phyloP scores from a whole-genome alignment of 2,888 invertebrate genomes.

The Acanthococcus lagerstroemiae region DNA sequence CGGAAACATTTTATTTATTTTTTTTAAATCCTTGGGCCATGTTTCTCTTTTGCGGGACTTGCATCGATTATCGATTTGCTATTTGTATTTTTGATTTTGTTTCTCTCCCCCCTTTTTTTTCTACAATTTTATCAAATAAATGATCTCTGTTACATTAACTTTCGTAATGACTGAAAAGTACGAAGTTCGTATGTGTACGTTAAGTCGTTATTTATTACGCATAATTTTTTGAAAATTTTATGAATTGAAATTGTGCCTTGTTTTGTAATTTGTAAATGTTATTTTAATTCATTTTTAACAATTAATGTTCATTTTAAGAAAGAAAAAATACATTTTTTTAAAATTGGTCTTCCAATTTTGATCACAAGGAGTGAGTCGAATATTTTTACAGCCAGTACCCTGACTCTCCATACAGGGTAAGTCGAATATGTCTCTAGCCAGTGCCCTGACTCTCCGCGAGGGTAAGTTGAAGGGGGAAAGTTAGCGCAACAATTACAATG shows the following conservation, averaged over 20 bases:
- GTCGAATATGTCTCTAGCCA: too few relatives aligned
- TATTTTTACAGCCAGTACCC: too few relatives aligned
- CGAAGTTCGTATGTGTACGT: background rate
- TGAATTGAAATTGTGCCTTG: slow-evolving; percentile 15
- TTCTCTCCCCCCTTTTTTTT: background rate
- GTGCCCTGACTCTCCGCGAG: too few relatives aligned
- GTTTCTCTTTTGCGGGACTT: background rate
- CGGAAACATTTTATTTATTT: background rate
- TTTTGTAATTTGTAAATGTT: background rate
- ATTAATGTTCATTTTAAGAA: background rate
- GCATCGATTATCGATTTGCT: background rate
- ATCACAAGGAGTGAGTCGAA: too few relatives aligned
- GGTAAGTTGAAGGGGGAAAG: too few relatives aligned
- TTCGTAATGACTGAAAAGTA: slow-evolving; percentile 18
- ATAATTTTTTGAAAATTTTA: too few relatives aligned
- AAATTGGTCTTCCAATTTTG: too few relatives aligned
- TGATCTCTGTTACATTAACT: slow-evolving; percentile 23
- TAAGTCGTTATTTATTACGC: background rate
- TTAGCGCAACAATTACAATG: too few relatives aligned
- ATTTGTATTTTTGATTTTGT: background rate
- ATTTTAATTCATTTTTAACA: slow-evolving; percentile 9
- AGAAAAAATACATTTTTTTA: too few relatives aligned
- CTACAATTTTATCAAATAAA: background rate
- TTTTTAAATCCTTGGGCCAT: background rate
- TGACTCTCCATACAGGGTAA: too few relatives aligned